Evolutionary conservation across 1,140 invertebrate genomes (phyloP), one percentile per base, ranked within the genome.

Genomic region (Drosophila teissieri): DNA sequence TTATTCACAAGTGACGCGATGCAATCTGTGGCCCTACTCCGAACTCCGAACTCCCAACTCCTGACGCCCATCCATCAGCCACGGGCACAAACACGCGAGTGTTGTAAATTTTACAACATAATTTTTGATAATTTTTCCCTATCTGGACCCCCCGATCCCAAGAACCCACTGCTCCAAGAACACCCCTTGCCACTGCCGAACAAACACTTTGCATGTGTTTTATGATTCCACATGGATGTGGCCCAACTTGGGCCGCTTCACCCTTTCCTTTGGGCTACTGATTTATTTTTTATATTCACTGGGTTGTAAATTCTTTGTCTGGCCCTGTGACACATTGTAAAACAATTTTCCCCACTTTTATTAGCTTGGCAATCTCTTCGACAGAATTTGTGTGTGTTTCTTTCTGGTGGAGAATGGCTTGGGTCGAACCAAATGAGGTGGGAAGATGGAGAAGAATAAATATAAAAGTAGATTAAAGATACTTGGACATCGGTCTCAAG

Each of bases 51-150:
- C 19, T n/a, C n/a, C n/a, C n/a, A 49, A 12, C 36, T 42, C 36
- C 45, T 55, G 27, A 39, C 24, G 37, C 44, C 73, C 79, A 88
- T 88, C 84, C 89, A 88, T 88, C 84, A 88, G 63, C 46, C 54
- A 63, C 81, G 62, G 69, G 67, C 55, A 17, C 40, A 27, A 22
- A 24, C 49, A 36, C 24, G 45, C 24, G 75, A 82, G 65, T 61
- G 80, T 78, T 88, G 80, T 88, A 90, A 90, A 84, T 88, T 83
- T 84, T 80, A 88, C 84, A 88, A 88, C 84, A 89, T 88, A 88
- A 88, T 88, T 88, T 88, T 78, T 89, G 83, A 88, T 88, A 86
- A 86, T 80, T 83, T 74, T 64, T 37, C 53, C 49, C 60, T 73
- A 78, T 79, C 83, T 82, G n/a, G 17, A 1, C 2, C 31, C 55